These are phyloP conservation scores for Coecobrya sp. DNA, from an alignment of 2,888 invertebrate species.

Conservation along the genomic window DNA sequence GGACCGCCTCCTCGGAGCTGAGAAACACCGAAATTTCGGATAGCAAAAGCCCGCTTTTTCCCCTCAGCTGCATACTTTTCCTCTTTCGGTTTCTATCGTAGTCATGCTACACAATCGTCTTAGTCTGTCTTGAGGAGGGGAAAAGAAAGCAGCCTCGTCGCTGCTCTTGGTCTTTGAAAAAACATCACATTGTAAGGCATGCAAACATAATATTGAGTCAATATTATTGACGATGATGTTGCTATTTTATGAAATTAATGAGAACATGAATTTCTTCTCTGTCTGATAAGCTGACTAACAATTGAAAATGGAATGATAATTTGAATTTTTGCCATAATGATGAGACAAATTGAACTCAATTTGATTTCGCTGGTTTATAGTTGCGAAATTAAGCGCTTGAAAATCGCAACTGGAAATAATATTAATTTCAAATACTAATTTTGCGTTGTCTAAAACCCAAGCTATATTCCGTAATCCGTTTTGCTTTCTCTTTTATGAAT, in stretches of 20 bases:
- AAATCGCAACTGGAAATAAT: too few relatives aligned
- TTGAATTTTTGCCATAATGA: too few relatives aligned
- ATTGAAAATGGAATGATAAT: too few relatives aligned
- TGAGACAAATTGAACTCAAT: too few relatives aligned
- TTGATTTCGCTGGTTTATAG: too few relatives aligned
- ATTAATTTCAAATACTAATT: too few relatives aligned
- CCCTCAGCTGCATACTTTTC: slow-evolving; percentile 72
- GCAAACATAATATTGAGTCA: background rate
- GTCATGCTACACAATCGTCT: slow-evolving; percentile 26
- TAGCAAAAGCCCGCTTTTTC: slow-evolving; percentile 84
- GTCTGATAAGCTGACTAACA: too few relatives aligned
- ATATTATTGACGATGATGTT: background rate
- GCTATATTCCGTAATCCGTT: too few relatives aligned
- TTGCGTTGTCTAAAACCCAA: too few relatives aligned
- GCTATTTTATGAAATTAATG: background rate
- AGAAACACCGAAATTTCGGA: slow-evolving; percentile 84
- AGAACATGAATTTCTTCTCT: too few relatives aligned
- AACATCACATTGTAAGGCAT: slow-evolving; percentile 26
- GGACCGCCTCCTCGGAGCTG: slow-evolving; percentile 82
- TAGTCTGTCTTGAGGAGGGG: slow-evolving; percentile 53
- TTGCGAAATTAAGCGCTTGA: too few relatives aligned
- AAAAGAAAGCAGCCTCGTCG: slow-evolving; percentile 4
- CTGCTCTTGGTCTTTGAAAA: background rate
- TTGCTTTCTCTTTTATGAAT: too few relatives aligned
- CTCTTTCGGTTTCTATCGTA: slow-evolving; percentile 72